A percentile compares a stretch with the other conserved stretches of the same genome.
Conservation (phyloP, 2,113 vertebrate genomes). For the Rhadina sibilatrix region DNA sequence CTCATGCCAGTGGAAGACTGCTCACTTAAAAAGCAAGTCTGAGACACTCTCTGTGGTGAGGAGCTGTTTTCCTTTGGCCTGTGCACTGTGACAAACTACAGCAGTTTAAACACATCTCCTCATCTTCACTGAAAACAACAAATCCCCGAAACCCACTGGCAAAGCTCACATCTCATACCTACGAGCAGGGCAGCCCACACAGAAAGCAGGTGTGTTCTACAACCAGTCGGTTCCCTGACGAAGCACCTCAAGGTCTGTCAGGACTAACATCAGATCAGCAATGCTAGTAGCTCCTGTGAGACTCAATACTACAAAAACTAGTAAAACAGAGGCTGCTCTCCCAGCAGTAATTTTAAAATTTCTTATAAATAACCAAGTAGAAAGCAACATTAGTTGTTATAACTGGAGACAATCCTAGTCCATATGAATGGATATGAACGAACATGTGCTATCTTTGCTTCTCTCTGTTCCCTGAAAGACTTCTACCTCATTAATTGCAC, state of each 20-base stretch:
- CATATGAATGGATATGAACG: background rate
- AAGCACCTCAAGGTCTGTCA: background rate
- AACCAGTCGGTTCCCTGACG: accelerated
- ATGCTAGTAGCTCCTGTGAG: background rate
- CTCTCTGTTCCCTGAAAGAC: background rate
- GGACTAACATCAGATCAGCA: background rate
- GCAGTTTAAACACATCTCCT: background rate
- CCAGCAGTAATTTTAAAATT: background rate
- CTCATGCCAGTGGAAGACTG: background rate
- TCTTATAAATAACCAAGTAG: background rate
- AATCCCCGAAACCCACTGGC: background rate
- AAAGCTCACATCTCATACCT: background rate
- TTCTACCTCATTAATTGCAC: background rate
- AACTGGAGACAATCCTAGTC: background rate
- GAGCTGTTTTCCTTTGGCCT: background rate
- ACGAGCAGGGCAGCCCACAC: background rate
- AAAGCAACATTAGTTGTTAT: background rate
- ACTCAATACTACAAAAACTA: background rate
- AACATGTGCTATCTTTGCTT: background rate
- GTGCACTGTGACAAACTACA: background rate
- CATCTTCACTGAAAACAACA: background rate
- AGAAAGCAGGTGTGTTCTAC: background rate
- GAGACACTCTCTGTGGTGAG: background rate
- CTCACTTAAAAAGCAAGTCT: background rate
- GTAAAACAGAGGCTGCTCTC: background rate